Conservation (phyloP, 2,888 invertebrate species). For the Epirrita christyi region DNA sequence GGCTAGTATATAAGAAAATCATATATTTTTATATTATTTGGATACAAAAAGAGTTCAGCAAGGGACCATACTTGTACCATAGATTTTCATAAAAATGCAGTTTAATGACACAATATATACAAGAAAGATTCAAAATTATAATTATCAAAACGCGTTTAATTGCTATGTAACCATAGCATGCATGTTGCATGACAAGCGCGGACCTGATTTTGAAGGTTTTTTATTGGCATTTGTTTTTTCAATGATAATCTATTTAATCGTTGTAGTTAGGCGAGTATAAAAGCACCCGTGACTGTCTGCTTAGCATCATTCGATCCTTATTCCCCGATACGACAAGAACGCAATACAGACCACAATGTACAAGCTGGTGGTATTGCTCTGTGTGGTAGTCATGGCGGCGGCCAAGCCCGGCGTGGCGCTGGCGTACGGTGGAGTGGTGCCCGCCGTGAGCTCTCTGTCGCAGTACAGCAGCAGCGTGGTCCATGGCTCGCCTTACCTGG, state of each 20-base stretch:
- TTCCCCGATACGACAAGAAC: constrained; percentile 57
- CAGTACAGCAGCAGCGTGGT: constrained; percentile 61
- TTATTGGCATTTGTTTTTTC: constrained; percentile 64
- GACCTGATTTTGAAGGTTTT: constrained; percentile 63
- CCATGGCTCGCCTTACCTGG: constrained; percentile 54
- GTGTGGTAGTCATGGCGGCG: constrained; percentile 83
- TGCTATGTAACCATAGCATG: constrained; percentile 25
- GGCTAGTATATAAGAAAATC: too few relatives aligned
- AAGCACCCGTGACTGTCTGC: constrained; percentile 56
- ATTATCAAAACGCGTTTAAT: constrained; percentile 21
- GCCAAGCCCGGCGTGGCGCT: constrained; percentile 74
- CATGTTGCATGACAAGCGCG: too few relatives aligned
- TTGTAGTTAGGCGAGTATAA: constrained; percentile 56
- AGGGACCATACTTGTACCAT: too few relatives aligned
- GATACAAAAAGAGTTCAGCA: too few relatives aligned
- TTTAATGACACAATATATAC: too few relatives aligned
- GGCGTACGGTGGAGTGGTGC: constrained; percentile 58
- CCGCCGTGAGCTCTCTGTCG: constrained; percentile 55
- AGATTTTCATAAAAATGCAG: too few relatives aligned
- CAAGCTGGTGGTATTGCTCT: constrained; percentile 86
- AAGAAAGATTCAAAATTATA: too few relatives aligned
- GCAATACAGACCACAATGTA: constrained; percentile 80
- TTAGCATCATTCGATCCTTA: constrained; percentile 72
- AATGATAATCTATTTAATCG: constrained; percentile 36
- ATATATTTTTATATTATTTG: too few relatives aligned